phyloP scores from a whole-genome alignment of 2,113 vertebrate species.

The Alethe diademata region DNA sequence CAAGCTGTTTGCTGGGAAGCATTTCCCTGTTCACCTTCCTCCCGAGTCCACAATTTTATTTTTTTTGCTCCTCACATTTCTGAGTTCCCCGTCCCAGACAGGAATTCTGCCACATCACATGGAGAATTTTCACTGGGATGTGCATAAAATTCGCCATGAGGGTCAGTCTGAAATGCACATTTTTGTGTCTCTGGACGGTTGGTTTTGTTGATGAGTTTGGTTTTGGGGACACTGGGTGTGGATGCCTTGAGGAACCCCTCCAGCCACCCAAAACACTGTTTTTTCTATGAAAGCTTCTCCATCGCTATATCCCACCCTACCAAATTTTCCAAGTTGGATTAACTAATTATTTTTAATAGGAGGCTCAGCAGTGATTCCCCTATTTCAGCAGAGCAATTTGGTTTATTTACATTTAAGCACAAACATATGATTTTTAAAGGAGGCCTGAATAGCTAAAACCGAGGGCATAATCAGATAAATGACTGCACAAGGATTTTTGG shows the following conservation, averaged over 20 bases:
- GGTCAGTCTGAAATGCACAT: fast-evolving
- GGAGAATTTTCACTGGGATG: fast-evolving
- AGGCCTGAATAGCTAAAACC: background rate
- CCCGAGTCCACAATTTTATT: background rate
- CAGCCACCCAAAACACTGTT: background rate
- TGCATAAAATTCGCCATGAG: fast-evolving
- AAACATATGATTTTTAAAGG: background rate
- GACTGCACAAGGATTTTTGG: background rate
- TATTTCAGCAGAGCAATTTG: background rate
- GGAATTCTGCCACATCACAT: background rate
- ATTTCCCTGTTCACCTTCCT: background rate
- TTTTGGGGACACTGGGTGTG: background rate
- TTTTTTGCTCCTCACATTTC: background rate
- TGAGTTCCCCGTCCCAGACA: background rate
- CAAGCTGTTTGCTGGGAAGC: background rate
- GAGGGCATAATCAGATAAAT: background rate
- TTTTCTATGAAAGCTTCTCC: background rate
- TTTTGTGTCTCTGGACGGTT: background rate
- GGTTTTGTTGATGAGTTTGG: background rate
- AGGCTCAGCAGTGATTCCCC: background rate
- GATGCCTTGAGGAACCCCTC: fast-evolving
- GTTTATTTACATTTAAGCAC: slow-evolving; percentile 4
- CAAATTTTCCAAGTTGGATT: background rate
- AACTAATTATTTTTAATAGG: background rate
- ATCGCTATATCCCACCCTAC: background rate